phyloP scores from a whole-genome alignment of 2,797 vertebrate genomes.

The Thripadectes ignobilis region DNA sequence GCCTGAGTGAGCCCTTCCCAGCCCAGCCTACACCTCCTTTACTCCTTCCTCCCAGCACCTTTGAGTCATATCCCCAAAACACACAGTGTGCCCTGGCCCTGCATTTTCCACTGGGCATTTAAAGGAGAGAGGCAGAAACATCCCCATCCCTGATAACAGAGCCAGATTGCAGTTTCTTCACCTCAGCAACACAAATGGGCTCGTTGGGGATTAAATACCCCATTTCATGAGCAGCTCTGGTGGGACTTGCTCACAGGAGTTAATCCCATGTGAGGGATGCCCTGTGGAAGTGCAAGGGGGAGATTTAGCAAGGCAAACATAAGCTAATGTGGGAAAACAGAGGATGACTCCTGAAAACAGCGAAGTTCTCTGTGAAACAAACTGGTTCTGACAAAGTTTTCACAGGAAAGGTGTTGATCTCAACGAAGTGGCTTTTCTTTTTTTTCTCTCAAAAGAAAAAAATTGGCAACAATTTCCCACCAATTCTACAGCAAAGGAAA shows the following conservation, averaged over 20 bases:
- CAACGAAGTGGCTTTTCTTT: neutral
- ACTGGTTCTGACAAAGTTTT: neutral
- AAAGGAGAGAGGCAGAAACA: neutral
- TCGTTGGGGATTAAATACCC: rapidly evolving
- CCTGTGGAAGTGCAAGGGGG: neutral
- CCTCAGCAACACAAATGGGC: neutral
- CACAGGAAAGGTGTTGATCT: conserved; percentile 55
- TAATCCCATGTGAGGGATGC: neutral
- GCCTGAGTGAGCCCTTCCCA: conserved; percentile 8
- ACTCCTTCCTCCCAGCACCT: conserved; percentile 6
- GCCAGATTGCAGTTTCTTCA: neutral
- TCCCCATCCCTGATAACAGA: neutral
- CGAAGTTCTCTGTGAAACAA: neutral
- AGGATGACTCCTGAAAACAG: neutral
- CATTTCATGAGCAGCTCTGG: neutral
- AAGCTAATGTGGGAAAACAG: neutral
- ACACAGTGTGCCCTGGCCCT: neutral
- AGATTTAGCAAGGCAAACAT: neutral
- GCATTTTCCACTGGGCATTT: rapidly evolving
- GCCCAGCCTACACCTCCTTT: conserved; percentile 24
- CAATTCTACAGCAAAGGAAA: conserved; percentile 16
- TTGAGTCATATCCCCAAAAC: neutral
- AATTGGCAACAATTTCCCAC: neutral
- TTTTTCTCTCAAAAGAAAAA: neutral
- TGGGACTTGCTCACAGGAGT: neutral